These are phyloP conservation scores for Todiramphus saurophagus DNA, from an alignment of 2,113 vertebrate genomes.

Conservation along the genomic window DNA sequence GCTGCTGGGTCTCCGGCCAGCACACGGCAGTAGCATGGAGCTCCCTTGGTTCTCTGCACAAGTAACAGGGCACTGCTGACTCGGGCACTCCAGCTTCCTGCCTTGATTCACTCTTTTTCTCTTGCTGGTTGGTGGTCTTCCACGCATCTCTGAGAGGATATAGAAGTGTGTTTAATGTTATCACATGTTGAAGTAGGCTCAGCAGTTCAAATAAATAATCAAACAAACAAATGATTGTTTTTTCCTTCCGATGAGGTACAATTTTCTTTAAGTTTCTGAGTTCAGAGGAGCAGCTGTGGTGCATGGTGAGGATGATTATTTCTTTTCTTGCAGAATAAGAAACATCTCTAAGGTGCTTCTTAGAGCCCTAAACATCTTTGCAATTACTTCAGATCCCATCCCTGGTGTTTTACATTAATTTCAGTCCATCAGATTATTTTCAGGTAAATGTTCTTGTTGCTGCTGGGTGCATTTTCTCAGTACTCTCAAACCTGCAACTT, in stretches of 20 bases:
- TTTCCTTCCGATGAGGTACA: neutral
- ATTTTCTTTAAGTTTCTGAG: neutral
- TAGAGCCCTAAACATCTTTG: neutral
- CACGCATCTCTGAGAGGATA: neutral
- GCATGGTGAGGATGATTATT: neutral
- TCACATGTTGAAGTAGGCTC: neutral
- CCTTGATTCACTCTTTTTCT: neutral
- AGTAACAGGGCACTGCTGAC: neutral
- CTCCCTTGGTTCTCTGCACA: rapidly evolving
- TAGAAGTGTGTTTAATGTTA: neutral
- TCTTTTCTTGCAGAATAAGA: neutral
- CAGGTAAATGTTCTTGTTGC: neutral
- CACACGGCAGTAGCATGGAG: rapidly evolving
- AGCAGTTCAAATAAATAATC: neutral
- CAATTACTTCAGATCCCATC: neutral
- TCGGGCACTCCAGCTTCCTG: neutral
- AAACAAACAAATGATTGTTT: neutral
- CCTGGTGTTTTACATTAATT: neutral
- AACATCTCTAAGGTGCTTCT: neutral
- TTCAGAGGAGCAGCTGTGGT: neutral
- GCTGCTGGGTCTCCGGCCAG: neutral
- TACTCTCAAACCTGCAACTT: neutral
- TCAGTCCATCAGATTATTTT: neutral
- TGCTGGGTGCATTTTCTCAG: neutral
- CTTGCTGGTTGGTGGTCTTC: neutral